Evolutionary conservation across 2,113 vertebrate genomes (phyloP), one percentile per base, ranked within the genome.

Genomic region (Colistium nudipinnis): DNA sequence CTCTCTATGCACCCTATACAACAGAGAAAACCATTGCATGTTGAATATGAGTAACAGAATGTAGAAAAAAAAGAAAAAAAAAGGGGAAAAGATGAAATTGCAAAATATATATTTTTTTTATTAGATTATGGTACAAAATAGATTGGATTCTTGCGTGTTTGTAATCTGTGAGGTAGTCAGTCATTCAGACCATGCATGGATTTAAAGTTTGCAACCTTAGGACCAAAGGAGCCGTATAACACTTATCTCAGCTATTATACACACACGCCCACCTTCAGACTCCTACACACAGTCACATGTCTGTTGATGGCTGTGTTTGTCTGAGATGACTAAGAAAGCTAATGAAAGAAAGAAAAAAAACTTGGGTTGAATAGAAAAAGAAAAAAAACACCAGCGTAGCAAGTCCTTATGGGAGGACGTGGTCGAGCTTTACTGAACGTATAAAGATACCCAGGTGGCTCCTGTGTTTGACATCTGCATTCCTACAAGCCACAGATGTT

Each of bases 201-300:
- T 55, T 76, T 85, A 59, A 76, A 62, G 44, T 65, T 59, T 60
- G 71, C 22, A 55, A 81, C 74, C 81, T 86, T 84, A 61, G 74
- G 56, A 84, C 81, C 62, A 72, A 60, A 62, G 52, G 20, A 70
- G 73, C 44, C 59, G 69, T 74, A 72, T 24, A 25, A 9, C 1
- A 20, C 60, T 87, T 86, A 84, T 84, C 83, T 76, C 61, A 67
- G 68, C 65, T 61, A 62, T 65, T 82, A 80, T 73, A 39, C 39
- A 55, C 38, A 33, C 28, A 71, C 53, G 25, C 20, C 22, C 27
- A 24, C 20, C 63, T 75, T 68, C 75, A 75, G 11, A 75, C 70
- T 70, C 25, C 33, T 41, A n/a, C 56, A 43, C 30, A 1, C 36
- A 57, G 64, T 55, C 56, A 62, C 41, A 17, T 20, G 54, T 16